Conservation (phyloP, 2,113 vertebrate genomes). For the Serranochromis macrocephalus region DNA sequence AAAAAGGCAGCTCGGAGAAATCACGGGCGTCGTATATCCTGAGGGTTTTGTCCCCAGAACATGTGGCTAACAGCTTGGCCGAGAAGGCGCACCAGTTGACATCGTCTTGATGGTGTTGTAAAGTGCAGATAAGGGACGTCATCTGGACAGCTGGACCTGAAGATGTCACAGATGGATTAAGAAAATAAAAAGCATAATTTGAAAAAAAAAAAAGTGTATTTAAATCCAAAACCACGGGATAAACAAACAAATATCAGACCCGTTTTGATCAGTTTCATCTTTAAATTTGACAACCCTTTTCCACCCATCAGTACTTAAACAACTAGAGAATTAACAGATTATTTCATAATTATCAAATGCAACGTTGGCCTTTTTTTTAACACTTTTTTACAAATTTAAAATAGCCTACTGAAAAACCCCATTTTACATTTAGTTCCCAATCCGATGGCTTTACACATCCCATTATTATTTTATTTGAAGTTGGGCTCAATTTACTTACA, state of each 20-base stretch:
- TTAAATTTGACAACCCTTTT: background rate
- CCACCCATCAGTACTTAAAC: background rate
- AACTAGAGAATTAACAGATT: background rate
- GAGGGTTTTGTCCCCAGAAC: conserved; percentile 89
- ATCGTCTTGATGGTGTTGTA: conserved; percentile 84
- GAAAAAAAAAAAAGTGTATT: background rate
- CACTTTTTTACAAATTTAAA: background rate
- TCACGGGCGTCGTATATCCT: conserved; percentile 74
- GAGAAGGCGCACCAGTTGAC: conserved; percentile 90
- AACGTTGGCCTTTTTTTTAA: rapidly evolving
- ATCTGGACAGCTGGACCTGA: conserved; percentile 58
- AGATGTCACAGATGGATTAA: background rate
- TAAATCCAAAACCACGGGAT: background rate
- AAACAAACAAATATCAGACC: background rate
- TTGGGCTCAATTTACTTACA: background rate
- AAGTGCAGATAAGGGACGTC: conserved; percentile 80
- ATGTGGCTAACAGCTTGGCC: conserved; percentile 79
- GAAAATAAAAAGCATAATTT: background rate
- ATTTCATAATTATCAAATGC: background rate
- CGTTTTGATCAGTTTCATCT: background rate
- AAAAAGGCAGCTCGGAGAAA: conserved; percentile 81
- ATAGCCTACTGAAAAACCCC: background rate
- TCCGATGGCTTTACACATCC: background rate
- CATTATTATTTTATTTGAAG: background rate
- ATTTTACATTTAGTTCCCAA: background rate